Conservation (phyloP, 2,797 vertebrate genomes). For the Channa striata region DNA sequence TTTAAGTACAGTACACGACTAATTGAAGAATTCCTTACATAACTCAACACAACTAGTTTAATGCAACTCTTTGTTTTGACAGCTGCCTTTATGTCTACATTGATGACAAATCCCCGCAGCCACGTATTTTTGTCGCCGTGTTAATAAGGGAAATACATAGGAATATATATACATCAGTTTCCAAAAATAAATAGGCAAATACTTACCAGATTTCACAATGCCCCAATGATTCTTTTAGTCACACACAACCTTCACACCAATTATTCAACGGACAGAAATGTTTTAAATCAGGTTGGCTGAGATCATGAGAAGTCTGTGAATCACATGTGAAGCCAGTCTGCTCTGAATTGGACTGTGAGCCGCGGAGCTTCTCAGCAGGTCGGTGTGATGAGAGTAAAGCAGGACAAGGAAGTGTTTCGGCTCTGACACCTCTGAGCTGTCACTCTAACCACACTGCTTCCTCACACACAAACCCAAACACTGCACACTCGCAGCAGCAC, state of each 20-base stretch:
- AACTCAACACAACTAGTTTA: too few species aligned
- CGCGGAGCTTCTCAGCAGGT: constrained; percentile 17
- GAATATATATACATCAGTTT: background rate
- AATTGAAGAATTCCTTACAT: too few species aligned
- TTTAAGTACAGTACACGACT: too few species aligned
- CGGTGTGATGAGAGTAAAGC: constrained; percentile 15
- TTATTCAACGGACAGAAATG: background rate
- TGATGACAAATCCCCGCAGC: background rate
- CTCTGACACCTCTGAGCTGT: constrained; percentile 40
- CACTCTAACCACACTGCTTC: constrained; percentile 70
- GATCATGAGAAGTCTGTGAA: background rate
- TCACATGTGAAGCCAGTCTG: constrained; percentile 35
- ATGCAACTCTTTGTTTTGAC: too few species aligned
- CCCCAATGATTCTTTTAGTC: constrained; percentile 20
- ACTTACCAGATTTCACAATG: constrained; percentile 58
- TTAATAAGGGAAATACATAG: too few species aligned
- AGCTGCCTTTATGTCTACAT: background rate
- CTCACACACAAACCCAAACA: constrained; percentile 61
- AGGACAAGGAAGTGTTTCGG: constrained; percentile 71
- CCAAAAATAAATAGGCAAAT: constrained; percentile 21
- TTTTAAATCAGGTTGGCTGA: background rate
- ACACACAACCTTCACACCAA: constrained; percentile 9
- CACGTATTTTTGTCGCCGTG: too few species aligned
- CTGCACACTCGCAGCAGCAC: constrained; percentile 4
- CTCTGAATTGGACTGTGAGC: constrained; percentile 18